phyloP scores from a whole-genome alignment of 2,113 vertebrate genomes.

The Vimba vimba region DNA sequence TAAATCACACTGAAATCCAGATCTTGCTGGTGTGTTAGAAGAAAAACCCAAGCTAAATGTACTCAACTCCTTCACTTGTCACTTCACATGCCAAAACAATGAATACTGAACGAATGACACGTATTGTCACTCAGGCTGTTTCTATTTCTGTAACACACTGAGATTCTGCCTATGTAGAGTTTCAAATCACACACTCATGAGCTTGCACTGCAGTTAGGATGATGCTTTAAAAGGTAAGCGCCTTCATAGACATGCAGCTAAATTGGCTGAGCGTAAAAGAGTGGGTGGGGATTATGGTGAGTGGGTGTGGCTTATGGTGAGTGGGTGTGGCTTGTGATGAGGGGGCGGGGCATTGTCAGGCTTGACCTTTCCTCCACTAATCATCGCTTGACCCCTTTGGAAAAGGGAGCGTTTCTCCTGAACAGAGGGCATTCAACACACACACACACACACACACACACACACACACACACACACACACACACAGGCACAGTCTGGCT shows the following conservation, averaged over 20 bases:
- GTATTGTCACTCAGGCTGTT: neutral
- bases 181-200: neutral
- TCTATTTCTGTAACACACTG: neutral
- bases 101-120: neutral
- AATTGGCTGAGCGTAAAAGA: neutral
- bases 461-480: slow-evolving; percentile 16
- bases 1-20: neutral
- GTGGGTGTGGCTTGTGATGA: neutral
- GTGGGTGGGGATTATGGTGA: neutral
- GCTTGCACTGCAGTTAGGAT: neutral
- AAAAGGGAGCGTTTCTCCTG: neutral
- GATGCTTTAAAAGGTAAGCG: neutral
- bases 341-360: neutral
- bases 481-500: slow-evolving; percentile 24
- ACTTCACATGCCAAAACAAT: neutral
- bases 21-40: neutral
- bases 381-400: slow-evolving; percentile 16
- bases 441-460: slow-evolving; percentile 9
- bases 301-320: neutral
- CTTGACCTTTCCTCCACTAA: slow-evolving; percentile 27
- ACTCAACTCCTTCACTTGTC: neutral
- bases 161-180: neutral
- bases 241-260: neutral
- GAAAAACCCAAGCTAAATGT: neutral
- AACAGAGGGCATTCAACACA: slow-evolving; percentile 38